Percentiles rank a stretch among this genome's conserved stretches.
Evolutionary conservation across 2,797 vertebrate species (phyloP).

Genomic region (Antennarius maculatus): DNA sequence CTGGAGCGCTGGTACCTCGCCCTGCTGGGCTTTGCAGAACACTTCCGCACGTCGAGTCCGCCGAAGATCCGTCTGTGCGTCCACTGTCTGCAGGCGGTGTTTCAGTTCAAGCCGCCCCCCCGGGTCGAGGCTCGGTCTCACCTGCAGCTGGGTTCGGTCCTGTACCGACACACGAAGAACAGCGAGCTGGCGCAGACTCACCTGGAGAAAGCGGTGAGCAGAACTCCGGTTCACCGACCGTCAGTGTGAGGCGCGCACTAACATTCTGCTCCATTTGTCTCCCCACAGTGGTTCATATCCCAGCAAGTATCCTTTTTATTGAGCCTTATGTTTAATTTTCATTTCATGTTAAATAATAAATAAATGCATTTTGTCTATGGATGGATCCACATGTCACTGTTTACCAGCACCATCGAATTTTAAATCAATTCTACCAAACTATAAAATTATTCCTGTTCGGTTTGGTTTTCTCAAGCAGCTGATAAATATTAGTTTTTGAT

Average conservation of each 20-base stretch:
- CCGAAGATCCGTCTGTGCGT: constrained; percentile 96
- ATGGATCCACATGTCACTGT: too few species aligned
- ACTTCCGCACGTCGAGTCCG: constrained; percentile 97
- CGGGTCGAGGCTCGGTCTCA: constrained; percentile 96
- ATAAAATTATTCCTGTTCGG: too few species aligned
- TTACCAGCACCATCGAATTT: too few species aligned
- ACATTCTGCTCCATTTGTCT: not conserved
- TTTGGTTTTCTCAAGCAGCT: too few species aligned
- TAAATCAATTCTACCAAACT: too few species aligned
- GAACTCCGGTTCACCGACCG: too few species aligned
- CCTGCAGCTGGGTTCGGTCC: constrained; percentile 96
- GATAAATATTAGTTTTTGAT: not conserved
- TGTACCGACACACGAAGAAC: constrained; percentile 99
- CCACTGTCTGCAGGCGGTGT: constrained; percentile 96
- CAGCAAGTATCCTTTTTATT: constrained; percentile 76
- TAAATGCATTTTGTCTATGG: not conserved
- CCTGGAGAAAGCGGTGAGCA: constrained; percentile 94
- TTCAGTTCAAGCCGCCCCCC: constrained; percentile 96
- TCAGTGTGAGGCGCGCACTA: constrained; percentile 21
- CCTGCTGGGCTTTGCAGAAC: constrained; percentile 95
- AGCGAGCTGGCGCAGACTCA: constrained; percentile 95
- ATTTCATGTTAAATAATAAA: not conserved
- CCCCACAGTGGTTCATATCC: constrained; percentile 74
- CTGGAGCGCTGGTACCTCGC: constrained; percentile 97
- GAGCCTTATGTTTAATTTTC: not conserved